Percentiles rank a stretch among this genome's conserved stretches.
Conservation (phyloP, 2,797 vertebrate genomes). For the Hydrophis major region DNA sequence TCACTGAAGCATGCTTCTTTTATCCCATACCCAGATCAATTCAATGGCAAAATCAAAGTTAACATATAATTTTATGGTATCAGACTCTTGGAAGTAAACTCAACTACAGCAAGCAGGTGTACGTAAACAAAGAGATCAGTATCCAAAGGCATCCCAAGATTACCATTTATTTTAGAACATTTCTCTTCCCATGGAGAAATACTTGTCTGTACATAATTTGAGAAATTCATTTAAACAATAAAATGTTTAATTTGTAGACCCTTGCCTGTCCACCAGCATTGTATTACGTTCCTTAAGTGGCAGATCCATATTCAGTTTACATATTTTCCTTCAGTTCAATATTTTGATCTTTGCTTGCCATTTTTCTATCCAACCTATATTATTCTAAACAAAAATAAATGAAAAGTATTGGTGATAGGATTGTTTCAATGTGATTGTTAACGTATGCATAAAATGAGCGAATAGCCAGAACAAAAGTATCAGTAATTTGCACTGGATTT, state of each 20-base stretch:
- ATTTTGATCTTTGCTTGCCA: background rate
- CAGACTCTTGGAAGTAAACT: background rate
- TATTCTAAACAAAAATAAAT: background rate
- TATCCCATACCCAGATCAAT: background rate
- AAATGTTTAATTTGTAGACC: background rate
- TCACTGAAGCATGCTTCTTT: background rate
- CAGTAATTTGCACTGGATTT: conserved; percentile 49
- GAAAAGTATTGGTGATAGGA: background rate
- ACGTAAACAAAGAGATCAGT: background rate
- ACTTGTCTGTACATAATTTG: background rate
- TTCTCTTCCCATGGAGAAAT: background rate
- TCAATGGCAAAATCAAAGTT: background rate
- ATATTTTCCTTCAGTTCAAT: background rate
- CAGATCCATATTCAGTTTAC: background rate
- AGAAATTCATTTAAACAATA: conserved; percentile 10
- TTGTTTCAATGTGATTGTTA: background rate
- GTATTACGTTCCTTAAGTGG: background rate
- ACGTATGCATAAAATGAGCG: background rate
- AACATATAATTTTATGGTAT: background rate
- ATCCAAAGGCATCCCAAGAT: background rate
- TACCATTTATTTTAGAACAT: background rate
- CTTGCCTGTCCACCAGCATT: background rate
- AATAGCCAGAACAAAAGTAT: conserved; percentile 42
- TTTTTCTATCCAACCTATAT: background rate
- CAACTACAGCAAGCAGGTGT: background rate